A percentile compares a stretch with the other conserved stretches of the same genome.
Conservation (phyloP, 2,797 vertebrate genomes). For the Mustela erminea region DNA sequence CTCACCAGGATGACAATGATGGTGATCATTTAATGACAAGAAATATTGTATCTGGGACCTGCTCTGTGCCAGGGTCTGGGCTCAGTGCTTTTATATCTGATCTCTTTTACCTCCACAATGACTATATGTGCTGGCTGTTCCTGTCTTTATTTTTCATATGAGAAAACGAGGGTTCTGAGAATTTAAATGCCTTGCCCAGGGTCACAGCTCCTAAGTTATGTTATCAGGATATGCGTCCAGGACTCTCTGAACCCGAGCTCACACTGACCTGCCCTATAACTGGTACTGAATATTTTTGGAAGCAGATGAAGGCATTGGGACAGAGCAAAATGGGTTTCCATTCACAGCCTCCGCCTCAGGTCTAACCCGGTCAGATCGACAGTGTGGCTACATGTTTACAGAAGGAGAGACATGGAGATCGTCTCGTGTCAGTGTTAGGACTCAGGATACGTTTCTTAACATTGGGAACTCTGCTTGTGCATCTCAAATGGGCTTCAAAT, state of each 20-base stretch:
- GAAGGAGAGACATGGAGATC: not conserved
- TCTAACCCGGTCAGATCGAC: not conserved
- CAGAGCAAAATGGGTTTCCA: not conserved
- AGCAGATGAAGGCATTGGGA: not conserved
- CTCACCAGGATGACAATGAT: not conserved
- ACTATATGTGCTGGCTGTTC: not conserved
- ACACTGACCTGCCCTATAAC: not conserved
- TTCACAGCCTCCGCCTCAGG: not conserved
- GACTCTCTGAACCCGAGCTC: not conserved
- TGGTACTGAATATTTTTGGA: not conserved
- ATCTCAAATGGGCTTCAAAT: not conserved
- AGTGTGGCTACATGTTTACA: rapidly evolving
- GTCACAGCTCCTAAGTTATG: not conserved
- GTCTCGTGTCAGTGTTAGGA: not conserved
- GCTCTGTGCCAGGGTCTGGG: not conserved
- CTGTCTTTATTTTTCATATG: not conserved
- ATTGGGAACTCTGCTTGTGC: not conserved
- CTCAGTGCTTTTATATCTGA: too few species aligned
- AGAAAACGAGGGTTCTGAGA: not conserved
- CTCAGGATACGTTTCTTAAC: not conserved
- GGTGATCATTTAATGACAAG: not conserved
- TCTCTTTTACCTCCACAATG: not conserved
- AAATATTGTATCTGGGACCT: not conserved
- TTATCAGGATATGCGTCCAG: too few species aligned
- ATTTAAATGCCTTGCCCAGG: not conserved